A percentile compares a stretch with the other conserved stretches of the same genome.
Evolutionary conservation across 2,113 vertebrate species (phyloP).

Genomic region (Hyperopisus bebe): DNA sequence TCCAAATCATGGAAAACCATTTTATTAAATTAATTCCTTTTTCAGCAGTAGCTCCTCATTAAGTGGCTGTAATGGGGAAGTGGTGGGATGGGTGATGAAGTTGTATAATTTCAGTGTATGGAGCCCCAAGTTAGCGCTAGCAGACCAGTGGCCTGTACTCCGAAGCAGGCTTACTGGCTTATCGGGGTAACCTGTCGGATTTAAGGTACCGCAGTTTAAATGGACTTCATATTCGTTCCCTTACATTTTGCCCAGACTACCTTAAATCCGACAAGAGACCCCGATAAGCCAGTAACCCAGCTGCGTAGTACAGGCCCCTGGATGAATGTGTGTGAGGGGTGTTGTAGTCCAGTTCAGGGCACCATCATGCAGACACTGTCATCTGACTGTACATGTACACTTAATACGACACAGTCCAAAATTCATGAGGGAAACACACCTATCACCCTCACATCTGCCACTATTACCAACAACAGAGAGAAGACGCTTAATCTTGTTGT

Average conservation of each 20-base stretch:
- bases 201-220: no score
- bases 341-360: background rate
- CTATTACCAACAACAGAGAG: background rate
- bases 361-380: background rate
- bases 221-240: no score
- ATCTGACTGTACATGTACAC: background rate
- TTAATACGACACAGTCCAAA: background rate
- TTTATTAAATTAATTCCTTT: background rate
- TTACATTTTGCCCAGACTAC: no score
- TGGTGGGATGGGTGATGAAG: background rate
- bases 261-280: no score
- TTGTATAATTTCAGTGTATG: background rate
- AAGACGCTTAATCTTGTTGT: conserved; percentile 37
- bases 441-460: background rate
- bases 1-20: background rate
- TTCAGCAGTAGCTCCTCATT: background rate
- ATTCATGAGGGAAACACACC: background rate
- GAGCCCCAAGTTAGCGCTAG: background rate
- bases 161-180: no score
- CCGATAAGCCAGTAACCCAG: no score
- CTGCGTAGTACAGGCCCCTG: background rate
- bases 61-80: background rate
- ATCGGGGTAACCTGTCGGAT: no score
- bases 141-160: background rate
- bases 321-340: background rate